A percentile compares a stretch with the other conserved stretches of the same genome.
Evolutionary conservation across 1,140 invertebrate genomes (phyloP).

Genomic region (Gonatopus flavifemur): DNA sequence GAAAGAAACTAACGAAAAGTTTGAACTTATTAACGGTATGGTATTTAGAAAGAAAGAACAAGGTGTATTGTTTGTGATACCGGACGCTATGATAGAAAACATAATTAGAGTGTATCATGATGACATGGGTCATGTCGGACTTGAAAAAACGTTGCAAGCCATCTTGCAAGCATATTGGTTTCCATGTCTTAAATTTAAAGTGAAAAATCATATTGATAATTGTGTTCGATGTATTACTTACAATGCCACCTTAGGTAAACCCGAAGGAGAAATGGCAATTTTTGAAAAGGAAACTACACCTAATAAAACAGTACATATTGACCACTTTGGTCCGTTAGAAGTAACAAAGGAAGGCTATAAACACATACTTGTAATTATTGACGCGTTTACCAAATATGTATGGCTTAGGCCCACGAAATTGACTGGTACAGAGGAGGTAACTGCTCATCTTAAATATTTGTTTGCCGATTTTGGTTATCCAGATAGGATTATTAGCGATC

Average conservation of each 20-base stretch:
- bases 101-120: slow-evolving; percentile 19
- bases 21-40: slow-evolving; percentile 7
- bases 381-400: slow-evolving; percentile 1
- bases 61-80: slow-evolving; percentile 1
- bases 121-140: slow-evolving; percentile 13
- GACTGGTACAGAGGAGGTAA: slow-evolving; percentile 20
- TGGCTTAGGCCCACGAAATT: slow-evolving; percentile 16
- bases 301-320: slow-evolving; percentile 23
- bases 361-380: too few relatives aligned
- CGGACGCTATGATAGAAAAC: slow-evolving; percentile 7
- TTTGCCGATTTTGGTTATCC: background rate
- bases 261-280: slow-evolving; percentile 19
- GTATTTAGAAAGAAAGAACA: slow-evolving; percentile 1
- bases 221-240: slow-evolving; percentile 25
- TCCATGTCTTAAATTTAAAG: slow-evolving; percentile 11
- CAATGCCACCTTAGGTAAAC: background rate
- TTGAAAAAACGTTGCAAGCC: slow-evolving; percentile 1
- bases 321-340: slow-evolving; percentile 26
- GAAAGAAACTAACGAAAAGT: background rate
- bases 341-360: slow-evolving; percentile 15
- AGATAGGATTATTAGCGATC: background rate
- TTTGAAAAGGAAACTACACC: slow-evolving; percentile 16
- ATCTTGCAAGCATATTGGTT: slow-evolving; percentile 19
- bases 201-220: slow-evolving; percentile 16
- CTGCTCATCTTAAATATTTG: background rate